Base-by-base conservation (phyloP, 1,140 invertebrate genomes). In the Macrocentrus cingulum region DNA sequence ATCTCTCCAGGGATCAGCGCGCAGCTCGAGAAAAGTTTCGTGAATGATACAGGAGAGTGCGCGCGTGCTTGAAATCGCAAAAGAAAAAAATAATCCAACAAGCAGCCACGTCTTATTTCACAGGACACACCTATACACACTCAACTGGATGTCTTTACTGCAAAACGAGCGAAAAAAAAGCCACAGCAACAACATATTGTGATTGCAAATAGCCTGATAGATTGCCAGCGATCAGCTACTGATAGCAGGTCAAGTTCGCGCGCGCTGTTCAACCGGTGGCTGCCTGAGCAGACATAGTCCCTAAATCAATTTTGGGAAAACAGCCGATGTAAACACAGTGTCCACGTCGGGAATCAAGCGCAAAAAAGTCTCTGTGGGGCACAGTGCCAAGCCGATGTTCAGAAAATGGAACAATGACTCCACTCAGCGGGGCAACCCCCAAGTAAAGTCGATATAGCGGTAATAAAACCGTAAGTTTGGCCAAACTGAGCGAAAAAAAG, bases 291-390 rank as follows among this genome's bases (percentile, higher is more conserved):
- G 3, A n/a, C 41, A 45, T 44, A 53, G 57, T 32, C 41, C n/a
- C 57, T 59, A 63, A 63, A 63, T 63, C 61, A 59, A 63, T 63
- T 56, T 59, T 18, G 34, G 34, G 22, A 15, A 41, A 50, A 59
- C 48, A 36, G 20, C 49, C 52, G 53, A 56, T 53, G 61, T 59
- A 63, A 59, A 63, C 54, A 59, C 25, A 39, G 41, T 36, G 34
- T 41, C 45, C 13, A 48, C 25, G 37, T 8, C 34, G 39, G 37
- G 29, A 56, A 22, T 42, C 45, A 50, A 36, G 42, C 16, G 37
- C 39, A 29, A 44, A 19, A 18, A 45, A 49, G 50, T 39, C 23
- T 36, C n/a, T 13, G 22, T 42, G 39, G 37, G 56, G 56, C 56
- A 58, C 9, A 58, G 37, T 58, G 56, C 56, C 56, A 58, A 51